Evolutionary conservation across 2,797 vertebrate species (phyloP).

Genomic region (Perodicticus potto): DNA sequence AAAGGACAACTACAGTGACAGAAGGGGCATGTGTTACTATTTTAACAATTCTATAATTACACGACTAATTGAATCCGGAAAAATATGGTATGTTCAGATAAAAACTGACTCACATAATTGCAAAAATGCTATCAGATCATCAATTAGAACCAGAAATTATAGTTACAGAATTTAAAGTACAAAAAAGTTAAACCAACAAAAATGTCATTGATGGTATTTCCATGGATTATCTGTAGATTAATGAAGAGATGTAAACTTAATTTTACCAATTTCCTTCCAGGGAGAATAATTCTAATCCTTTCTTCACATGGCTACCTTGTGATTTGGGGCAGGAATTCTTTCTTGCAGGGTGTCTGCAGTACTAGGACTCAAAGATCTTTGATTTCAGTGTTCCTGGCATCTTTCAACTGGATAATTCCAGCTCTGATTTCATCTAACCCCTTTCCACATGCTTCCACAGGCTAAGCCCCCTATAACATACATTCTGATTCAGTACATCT

Average conservation of each 20-base stretch:
- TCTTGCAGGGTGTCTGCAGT: neutral
- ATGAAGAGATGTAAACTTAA: neutral
- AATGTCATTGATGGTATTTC: neutral
- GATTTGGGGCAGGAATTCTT: neutral
- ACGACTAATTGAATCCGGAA: neutral
- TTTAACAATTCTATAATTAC: constrained; percentile 50
- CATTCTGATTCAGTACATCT: neutral
- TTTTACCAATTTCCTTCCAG: neutral
- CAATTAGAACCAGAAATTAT: neutral
- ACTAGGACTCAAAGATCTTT: neutral
- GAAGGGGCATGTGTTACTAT: neutral
- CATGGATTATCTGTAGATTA: neutral
- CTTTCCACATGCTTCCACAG: neutral
- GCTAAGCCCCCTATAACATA: neutral
- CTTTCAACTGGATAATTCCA: neutral
- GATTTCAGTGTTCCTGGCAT: neutral
- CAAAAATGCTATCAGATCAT: constrained; percentile 27
- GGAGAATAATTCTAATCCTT: neutral
- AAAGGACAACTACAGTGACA: constrained; percentile 51
- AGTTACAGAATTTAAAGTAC: neutral
- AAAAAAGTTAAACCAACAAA: constrained; percentile 8
- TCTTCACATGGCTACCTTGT: neutral
- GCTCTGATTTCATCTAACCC: neutral
- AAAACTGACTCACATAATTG: constrained; percentile 5
- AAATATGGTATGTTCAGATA: neutral